Conservation (phyloP, 2,797 vertebrate genomes). For the Megaceryle alcyon region DNA sequence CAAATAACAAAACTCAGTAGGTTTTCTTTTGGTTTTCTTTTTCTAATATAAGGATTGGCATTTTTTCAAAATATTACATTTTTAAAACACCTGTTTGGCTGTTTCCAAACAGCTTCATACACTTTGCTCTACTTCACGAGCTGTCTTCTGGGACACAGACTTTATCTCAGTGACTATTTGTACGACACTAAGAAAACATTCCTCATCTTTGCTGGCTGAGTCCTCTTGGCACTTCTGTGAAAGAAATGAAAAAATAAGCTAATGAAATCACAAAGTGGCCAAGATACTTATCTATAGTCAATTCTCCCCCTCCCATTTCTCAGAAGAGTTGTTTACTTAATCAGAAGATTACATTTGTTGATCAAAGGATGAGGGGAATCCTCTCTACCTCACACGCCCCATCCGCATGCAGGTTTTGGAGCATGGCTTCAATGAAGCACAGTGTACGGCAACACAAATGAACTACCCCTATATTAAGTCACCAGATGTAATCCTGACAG, state of each 20-base stretch:
- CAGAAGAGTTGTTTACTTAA: slow-evolving; percentile 35
- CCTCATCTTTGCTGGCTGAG: neutral
- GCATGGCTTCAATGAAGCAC: neutral
- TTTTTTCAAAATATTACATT: neutral
- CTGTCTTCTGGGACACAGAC: neutral
- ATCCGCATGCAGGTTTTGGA: neutral
- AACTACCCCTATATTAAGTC: slow-evolving; percentile 66
- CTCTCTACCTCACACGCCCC: neutral
- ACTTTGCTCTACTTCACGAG: neutral
- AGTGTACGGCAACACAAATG: slow-evolving; percentile 33
- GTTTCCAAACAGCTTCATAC: neutral
- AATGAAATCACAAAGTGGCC: neutral
- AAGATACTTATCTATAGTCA: neutral
- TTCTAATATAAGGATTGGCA: neutral
- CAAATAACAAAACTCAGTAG: neutral
- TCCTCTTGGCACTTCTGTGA: neutral
- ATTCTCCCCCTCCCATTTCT: neutral
- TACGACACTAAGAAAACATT: neutral
- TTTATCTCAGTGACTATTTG: neutral
- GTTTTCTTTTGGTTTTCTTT: neutral
- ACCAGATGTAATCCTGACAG: slow-evolving; percentile 66
- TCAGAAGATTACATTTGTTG: slow-evolving; percentile 35
- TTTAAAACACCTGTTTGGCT: neutral
- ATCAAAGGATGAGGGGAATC: slow-evolving; percentile 10
- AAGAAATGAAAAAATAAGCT: neutral